Evolutionary conservation across 2,888 invertebrate genomes (phyloP), one percentile per base, ranked within the genome.

Genomic region (Pristionchus fissidentatus): DNA sequence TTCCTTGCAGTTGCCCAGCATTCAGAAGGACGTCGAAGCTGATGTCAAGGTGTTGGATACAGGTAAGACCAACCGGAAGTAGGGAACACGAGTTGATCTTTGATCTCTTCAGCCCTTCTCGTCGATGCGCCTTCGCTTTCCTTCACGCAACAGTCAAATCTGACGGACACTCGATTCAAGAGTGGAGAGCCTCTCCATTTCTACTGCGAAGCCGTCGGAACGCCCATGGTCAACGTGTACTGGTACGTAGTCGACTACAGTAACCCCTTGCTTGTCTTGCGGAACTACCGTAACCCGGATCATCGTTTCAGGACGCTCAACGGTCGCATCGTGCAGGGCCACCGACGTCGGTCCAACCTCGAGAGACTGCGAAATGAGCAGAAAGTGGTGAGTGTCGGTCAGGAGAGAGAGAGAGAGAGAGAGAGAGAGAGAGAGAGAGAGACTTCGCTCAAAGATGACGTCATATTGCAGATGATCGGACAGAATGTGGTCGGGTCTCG

Each of bases 141-240:
- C 7, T 57, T 77, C 75, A 49, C 75, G 3, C 49, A 29, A 26
- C 43, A 81, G 38, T 32, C 62, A 29, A 60, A 81, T 22, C 41
- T 81, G 60, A 29, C 41, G 7, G 62, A 62, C 0, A 3, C 46
- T 19, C 43, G 43, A 3, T 29, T 62, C 32, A 41, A 26, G 0
- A 35, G 46, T 0, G 80, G 80, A 26, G 62, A 81, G 22, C 4
- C 43, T n/a, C 57, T 81, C 41, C 35, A 60, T 38, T 62, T 81
- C 62, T 62, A 81, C 46, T 83, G 83, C 38, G 73, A 70, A 15
- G 73, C 73, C 52, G 52, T 52, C 83, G 41, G 52, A 0, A 73
- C 52, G n/a, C 83, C 83, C 49, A 29, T 35, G 41, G 8, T 52
- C 55, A 73, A 83, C 55, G 55, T 83, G 46, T 83, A 70, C 73